Evolutionary conservation across 2,113 vertebrate species (phyloP), one percentile per base, ranked within the genome.

Genomic region (Oophaga pumilio): DNA sequence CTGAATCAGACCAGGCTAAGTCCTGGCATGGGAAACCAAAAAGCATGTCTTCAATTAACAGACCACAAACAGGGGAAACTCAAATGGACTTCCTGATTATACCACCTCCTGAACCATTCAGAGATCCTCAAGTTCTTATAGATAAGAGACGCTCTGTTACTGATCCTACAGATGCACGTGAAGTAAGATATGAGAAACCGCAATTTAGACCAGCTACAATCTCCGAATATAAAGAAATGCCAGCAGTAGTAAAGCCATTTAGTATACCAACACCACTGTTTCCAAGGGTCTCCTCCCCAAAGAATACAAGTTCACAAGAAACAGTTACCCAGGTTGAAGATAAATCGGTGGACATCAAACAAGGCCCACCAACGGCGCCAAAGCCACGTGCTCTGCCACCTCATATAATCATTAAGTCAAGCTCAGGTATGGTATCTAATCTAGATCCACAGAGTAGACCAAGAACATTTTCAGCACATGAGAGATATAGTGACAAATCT

Each of bases 301-400:
- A 80, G 66, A 56, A 24, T 24, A 1, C 69, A 1, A 4, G 3
- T 0, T 9, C 69, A 49, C 87, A 90, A 64, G 92, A 93, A 14
- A 1, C 76, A 26, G 11, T 85, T 26, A 66, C n/a, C n/a, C 24
- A 86, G 0, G 43, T n/a, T 8, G 17, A 84, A 8, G 77, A 50
- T 10, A 28, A 86, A 8, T 59, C 10, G 6, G 73, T 88, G 8
- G 93, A 94, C 0, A 12, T 66, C 92, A 95, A 77, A n/a, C 89
- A 64, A 12, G 90, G 89, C 74, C 96, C 96, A n/a, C 95, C 95
- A 11, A 93, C 91, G 0, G 92, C 94, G 4, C 95, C 96, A 0
- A 99, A 99, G 89, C 95, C 97, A 0, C 93, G 94, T 82, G 95
- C 87, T 77, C 53, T 96, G 57, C 94, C 96, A 0, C 90, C 94